Conservation (phyloP, 37 sponge, comb jelly and placozoan species). For the Ephydatia muelleri region DNA sequence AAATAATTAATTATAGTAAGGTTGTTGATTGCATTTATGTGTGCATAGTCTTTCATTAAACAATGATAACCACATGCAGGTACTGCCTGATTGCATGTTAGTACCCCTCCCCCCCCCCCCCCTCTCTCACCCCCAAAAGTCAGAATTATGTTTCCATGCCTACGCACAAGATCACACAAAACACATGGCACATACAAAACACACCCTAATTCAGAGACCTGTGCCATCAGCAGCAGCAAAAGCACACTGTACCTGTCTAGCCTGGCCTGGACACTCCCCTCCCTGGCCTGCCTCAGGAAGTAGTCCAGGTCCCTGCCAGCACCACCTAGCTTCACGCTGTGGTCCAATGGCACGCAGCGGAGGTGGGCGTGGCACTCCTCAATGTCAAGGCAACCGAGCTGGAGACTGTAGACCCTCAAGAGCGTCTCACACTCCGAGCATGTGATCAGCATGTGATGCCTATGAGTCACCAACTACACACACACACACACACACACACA, state of each 20-base stretch:
- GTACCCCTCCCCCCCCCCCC: too few species aligned
- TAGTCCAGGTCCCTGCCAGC: conserved; percentile 38
- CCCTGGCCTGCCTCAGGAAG: conserved; percentile 15
- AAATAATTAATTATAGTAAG: too few species aligned
- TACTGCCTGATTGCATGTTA: too few species aligned
- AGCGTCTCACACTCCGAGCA: conserved; percentile 38
- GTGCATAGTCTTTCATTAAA: too few species aligned
- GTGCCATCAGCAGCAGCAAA: too few species aligned
- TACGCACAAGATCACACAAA: too few species aligned
- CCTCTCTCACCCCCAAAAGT: too few species aligned
- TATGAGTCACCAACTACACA: conserved; percentile 32
- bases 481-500: conserved; percentile 45
- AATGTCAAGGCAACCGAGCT: conserved; percentile 27
- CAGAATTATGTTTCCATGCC: too few species aligned
- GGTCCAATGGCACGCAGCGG: conserved; percentile 56
- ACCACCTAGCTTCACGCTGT: conserved; percentile 18
- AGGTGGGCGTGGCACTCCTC: conserved; percentile 68
- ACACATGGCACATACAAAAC: too few species aligned
- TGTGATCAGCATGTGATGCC: conserved; percentile 48
- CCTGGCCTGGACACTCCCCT: conserved; percentile 22
- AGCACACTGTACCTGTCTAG: conserved; percentile 58
- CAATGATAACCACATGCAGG: too few species aligned
- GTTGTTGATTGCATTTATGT: too few species aligned
- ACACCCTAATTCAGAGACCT: too few species aligned
- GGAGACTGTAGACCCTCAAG: conserved; percentile 36